Conservation (phyloP, 2,888 invertebrate genomes). For the Drosophila subquinaria region DNA sequence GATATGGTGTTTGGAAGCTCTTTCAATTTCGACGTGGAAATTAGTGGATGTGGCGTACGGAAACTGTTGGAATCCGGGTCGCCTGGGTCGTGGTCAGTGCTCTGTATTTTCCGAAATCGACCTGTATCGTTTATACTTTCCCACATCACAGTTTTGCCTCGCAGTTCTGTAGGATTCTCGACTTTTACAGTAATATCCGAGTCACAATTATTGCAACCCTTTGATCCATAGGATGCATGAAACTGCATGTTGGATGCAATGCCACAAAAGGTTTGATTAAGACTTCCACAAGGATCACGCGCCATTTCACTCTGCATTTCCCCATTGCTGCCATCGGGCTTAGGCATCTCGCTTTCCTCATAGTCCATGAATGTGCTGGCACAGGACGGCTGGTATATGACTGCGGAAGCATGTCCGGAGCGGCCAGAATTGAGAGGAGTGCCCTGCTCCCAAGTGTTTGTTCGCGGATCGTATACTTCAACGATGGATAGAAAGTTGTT, state of each 20-base stretch:
- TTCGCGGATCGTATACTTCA: slow-evolving; percentile 94
- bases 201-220: slow-evolving; percentile 78
- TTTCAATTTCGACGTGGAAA: not conserved
- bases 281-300: slow-evolving; percentile 39
- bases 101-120: slow-evolving; percentile 10
- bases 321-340: slow-evolving; percentile 45
- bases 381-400: slow-evolving; percentile 92
- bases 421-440: slow-evolving; percentile 93
- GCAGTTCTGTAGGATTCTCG: not conserved
- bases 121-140: slow-evolving; percentile 12
- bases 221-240: slow-evolving; percentile 69
- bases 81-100: not conserved
- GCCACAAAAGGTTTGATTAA: slow-evolving; percentile 44
- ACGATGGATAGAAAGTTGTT: slow-evolving; percentile 93
- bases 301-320: slow-evolving; percentile 29
- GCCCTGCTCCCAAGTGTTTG: slow-evolving; percentile 91
- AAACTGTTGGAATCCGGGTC: not conserved
- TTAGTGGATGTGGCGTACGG: not conserved
- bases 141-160: not conserved
- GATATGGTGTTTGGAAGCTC: not conserved
- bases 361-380: slow-evolving; percentile 83
- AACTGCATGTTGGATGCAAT: slow-evolving; percentile 64
- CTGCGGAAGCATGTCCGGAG: slow-evolving; percentile 96
- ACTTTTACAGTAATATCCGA: slow-evolving; percentile 23
- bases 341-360: slow-evolving; percentile 69